phyloP scores from a whole-genome alignment of 2,888 invertebrate species.

The Cylindroiulus punctatus region DNA sequence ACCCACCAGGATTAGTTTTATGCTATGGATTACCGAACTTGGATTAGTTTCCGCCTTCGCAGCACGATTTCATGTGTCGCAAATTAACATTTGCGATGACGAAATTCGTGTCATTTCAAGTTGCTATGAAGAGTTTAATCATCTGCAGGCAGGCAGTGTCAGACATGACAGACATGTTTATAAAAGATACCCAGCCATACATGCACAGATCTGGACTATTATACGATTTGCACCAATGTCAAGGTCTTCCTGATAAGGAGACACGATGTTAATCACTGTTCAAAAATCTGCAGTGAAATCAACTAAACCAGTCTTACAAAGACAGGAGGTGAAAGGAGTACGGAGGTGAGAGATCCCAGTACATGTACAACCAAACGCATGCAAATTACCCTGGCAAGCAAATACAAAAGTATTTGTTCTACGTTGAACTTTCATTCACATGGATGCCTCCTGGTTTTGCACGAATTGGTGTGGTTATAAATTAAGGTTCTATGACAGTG shows the following conservation, averaged over 20 bases:
- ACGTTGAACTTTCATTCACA: conserved; percentile 22
- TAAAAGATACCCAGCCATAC: too few species aligned
- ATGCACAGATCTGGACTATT: too few species aligned
- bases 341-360: background rate
- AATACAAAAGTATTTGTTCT: conserved; percentile 11
- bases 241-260: too few species aligned
- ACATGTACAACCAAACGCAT: background rate
- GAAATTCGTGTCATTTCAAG: too few species aligned
- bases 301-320: background rate
- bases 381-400: background rate
- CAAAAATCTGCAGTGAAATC: background rate
- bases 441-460: conserved; percentile 15
- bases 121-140: too few species aligned
- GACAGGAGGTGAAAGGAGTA: too few species aligned
- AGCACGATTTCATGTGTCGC: background rate
- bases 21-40: background rate
- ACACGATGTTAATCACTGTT: too few species aligned
- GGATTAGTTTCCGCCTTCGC: background rate
- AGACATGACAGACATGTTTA: too few species aligned
- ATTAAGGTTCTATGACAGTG: conserved; percentile 33
- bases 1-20: background rate
- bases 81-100: background rate
- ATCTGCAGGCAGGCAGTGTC: too few species aligned
- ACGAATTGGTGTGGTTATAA: conserved; percentile 34
- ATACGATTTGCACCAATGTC: too few species aligned